Percentiles rank a stretch among this genome's conserved stretches.
Conservation (phyloP, 1,140 invertebrate genomes). For the Spodoptera litura region DNA sequence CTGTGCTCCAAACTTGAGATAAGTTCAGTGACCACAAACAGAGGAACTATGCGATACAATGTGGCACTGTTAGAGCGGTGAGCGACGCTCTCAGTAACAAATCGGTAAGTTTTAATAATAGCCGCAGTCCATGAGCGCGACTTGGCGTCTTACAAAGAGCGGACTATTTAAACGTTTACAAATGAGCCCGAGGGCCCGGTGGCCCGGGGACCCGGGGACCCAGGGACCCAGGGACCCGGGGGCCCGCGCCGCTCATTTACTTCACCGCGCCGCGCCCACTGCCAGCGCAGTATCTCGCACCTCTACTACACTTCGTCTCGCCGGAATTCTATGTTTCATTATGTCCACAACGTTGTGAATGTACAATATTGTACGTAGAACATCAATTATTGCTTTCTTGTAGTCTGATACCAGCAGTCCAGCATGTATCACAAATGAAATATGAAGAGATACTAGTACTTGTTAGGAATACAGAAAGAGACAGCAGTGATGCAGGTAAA, state of each 20-base stretch:
- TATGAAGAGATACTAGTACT: background rate
- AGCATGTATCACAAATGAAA: too few relatives aligned
- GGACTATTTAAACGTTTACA: constrained; percentile 43
- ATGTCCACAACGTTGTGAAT: background rate
- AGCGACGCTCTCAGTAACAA: constrained; percentile 9
- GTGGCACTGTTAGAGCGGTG: background rate
- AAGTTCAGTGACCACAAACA: background rate
- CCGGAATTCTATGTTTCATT: constrained; percentile 15
- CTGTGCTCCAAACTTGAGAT: too few relatives aligned
- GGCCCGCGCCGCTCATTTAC: constrained; percentile 27
- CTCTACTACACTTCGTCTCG: constrained; percentile 25
- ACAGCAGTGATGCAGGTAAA: constrained; percentile 13
- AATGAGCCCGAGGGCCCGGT: constrained; percentile 17
- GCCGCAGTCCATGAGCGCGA: background rate
- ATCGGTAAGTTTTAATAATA: constrained; percentile 38
- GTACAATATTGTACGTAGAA: background rate
- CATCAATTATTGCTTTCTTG: background rate
- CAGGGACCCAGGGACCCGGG: too few relatives aligned
- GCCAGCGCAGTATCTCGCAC: background rate
- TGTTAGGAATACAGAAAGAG: background rate
- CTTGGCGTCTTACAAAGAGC: background rate
- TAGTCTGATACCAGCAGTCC: too few relatives aligned
- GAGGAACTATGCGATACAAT: too few relatives aligned
- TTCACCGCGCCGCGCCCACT: background rate
- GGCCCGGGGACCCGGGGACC: background rate